These are phyloP conservation scores for Pharmacophagus antenor DNA, from an alignment of 2,888 invertebrate genomes.

Conservation along the genomic window DNA sequence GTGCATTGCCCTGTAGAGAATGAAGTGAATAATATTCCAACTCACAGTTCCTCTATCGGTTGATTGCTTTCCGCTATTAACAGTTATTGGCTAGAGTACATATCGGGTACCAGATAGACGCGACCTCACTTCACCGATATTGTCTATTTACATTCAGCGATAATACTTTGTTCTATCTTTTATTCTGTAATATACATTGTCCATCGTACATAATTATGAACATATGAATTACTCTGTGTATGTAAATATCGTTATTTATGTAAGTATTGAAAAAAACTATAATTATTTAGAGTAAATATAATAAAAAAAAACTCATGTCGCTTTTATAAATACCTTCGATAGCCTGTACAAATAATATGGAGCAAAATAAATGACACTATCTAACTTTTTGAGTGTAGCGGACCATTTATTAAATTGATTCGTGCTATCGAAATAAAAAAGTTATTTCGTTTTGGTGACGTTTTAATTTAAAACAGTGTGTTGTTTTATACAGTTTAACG, in stretches of 20 bases:
- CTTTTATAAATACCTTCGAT: slow-evolving; percentile 3
- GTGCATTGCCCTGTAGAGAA: slow-evolving; percentile 50
- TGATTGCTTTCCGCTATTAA: slow-evolving; percentile 41
- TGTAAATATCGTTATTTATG: background rate
- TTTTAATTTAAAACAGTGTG: slow-evolving; percentile 19
- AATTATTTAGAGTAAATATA: background rate
- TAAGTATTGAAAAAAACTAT: background rate
- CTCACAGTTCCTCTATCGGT: slow-evolving; percentile 39
- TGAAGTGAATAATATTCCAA: slow-evolving; percentile 55
- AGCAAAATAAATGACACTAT: slow-evolving; percentile 25
- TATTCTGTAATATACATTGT: no score
- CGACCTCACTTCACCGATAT: slow-evolving; percentile 6
- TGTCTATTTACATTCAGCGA: slow-evolving; percentile 18
- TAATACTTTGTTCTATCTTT: slow-evolving; percentile 1
- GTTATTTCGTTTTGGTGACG: slow-evolving; percentile 23
- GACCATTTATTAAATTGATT: slow-evolving; percentile 28
- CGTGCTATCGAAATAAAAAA: slow-evolving; percentile 20
- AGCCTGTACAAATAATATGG: slow-evolving; percentile 16
- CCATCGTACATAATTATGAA: no score
- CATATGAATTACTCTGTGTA: background rate
- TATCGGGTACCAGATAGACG: slow-evolving; percentile 9
- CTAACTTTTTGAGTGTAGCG: slow-evolving; percentile 22
- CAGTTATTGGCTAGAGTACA: slow-evolving; percentile 34
- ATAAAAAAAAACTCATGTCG: background rate
- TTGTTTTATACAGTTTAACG: slow-evolving; percentile 1